Base-by-base conservation (phyloP, 1,140 invertebrate genomes). In the Nasonia longicornis region DNA sequence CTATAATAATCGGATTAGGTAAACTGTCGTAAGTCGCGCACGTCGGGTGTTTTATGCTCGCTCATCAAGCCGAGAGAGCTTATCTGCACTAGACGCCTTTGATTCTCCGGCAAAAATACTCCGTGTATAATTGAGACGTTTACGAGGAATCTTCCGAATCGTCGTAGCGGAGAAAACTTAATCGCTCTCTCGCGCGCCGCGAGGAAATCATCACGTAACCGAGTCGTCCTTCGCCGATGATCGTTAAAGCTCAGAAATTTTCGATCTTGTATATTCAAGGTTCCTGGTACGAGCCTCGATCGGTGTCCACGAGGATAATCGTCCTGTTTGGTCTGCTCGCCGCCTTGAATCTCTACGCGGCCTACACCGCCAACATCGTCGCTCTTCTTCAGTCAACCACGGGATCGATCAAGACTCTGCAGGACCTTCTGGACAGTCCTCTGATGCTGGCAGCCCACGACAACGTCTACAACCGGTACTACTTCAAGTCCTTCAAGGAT, bases 361-460 rank as follows among this genome's bases (percentile, higher is more conserved):
- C 93, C 0, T 94, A 94, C 84, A 92, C 93, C 4, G 94, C 93
- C 0, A 94, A 94, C 82, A 94, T 94, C 42, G 93, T 94, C 0
- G 92, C 93, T n/a, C 85, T 94, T 1, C 85, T 94, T 0, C 93
- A 94, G 85, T 93, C 93, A 2, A 93, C 93, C 26, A 93, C 93
- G 0, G 91, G 90, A 0, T 92, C 91, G 71, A 94, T 94, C 22
- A 90, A 91, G 81, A 93, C 91, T 2, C 77, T 93, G 6, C 87
- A 91, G 31, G 93, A 94, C 82, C 87, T 95, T 6, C 86, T 94
- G 7, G 87, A 93, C 78, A 93, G 93, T 11, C 91, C 92, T 31
- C 88, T 94, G 4, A 91, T 91, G 81, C 87, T 94, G 42, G 93
- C 91, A 0, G 92, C 92, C 1, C 91, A 93, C 80, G 93, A 94